Conservation (phyloP, 1,140 invertebrate species). For the Atta texana region DNA sequence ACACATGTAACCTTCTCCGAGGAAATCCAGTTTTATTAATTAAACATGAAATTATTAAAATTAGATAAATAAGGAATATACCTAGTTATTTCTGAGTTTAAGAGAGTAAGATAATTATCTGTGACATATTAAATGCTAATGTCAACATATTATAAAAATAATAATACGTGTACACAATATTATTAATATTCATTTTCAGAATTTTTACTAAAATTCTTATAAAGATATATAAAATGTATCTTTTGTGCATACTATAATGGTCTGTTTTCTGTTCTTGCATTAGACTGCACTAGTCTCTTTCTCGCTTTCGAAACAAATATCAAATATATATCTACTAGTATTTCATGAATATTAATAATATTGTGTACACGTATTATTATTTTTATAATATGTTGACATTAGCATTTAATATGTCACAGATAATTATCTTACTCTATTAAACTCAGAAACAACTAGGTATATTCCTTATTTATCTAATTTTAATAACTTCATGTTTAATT, state of each 20-base stretch:
- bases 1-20: neutral
- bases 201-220: neutral
- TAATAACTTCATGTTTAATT: neutral
- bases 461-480: too few species aligned
- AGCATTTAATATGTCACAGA: neutral
- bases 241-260: neutral
- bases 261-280: too few species aligned
- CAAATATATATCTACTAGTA: too few species aligned
- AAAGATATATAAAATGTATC: neutral
- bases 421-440: constrained; percentile 20
- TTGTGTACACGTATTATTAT: too few species aligned
- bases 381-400: neutral
- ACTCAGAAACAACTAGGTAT: neutral
- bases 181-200: neutral
- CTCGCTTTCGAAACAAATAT: too few species aligned
- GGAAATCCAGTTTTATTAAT: neutral
- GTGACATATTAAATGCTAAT: neutral
- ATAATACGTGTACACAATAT: too few species aligned
- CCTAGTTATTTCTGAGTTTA: neutral
- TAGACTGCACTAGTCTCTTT: too few species aligned
- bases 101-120: constrained; percentile 5
- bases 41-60: too few species aligned
- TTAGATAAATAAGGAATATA: too few species aligned
- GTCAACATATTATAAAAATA: too few species aligned
- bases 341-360: too few species aligned